A percentile compares a stretch with the other conserved stretches of the same genome.
These are phyloP conservation scores for Dromiciops gliroides DNA, from an alignment of 2,113 vertebrate genomes.

Conservation along the genomic window DNA sequence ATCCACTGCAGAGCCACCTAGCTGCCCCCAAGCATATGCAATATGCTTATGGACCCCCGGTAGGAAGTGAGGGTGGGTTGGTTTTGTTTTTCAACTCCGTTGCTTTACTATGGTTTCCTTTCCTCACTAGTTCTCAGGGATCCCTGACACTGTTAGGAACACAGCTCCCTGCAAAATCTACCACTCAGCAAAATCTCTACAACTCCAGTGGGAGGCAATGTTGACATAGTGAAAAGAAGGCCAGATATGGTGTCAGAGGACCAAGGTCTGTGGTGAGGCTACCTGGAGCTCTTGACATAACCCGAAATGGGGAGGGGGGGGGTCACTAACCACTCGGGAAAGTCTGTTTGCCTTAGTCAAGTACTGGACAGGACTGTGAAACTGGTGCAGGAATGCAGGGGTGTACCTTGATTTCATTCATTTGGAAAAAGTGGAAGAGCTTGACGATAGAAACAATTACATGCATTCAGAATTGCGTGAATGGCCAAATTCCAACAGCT, in stretches of 20 bases:
- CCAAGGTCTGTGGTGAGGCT: not conserved
- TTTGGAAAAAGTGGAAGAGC: not conserved
- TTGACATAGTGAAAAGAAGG: not conserved
- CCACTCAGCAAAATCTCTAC: not conserved
- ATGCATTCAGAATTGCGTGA: not conserved
- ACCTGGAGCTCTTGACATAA: not conserved
- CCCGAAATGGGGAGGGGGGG: too few species aligned
- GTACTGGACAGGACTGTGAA: not conserved
- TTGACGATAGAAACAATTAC: not conserved
- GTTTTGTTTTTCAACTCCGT: not conserved
- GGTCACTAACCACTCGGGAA: not conserved
- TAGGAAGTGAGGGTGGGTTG: not conserved
- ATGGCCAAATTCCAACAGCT: not conserved
- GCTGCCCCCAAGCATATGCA: too few species aligned
- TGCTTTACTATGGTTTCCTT: too few species aligned
- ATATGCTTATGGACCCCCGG: too few species aligned
- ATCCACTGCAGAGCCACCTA: too few species aligned
- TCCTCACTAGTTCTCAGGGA: too few species aligned
- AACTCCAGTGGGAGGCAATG: not conserved
- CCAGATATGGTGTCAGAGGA: not conserved
- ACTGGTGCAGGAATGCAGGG: not conserved
- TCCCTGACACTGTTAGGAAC: too few species aligned
- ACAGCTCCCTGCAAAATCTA: too few species aligned
- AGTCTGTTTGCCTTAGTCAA: not conserved
- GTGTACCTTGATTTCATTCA: not conserved